These are phyloP conservation scores for Montipora foliosa DNA, from an alignment of 64 coral and sea anemone species.

Conservation along the genomic window DNA sequence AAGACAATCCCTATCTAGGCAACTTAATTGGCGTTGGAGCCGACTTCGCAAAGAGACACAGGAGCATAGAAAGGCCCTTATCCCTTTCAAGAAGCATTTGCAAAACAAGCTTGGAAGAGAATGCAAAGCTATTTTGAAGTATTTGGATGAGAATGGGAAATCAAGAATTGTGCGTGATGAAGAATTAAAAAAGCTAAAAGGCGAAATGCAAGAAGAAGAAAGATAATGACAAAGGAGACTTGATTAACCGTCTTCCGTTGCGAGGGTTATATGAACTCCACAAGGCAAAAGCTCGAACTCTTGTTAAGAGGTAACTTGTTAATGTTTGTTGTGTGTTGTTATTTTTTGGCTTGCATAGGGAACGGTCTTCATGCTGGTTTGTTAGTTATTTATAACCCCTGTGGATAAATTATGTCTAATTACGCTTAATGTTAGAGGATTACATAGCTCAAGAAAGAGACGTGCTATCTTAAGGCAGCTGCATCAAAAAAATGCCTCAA, in stretches of 20 bases:
- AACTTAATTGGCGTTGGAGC: slow-evolving; percentile 4
- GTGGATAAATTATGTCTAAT: background rate
- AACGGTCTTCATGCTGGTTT: no score
- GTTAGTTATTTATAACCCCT: background rate
- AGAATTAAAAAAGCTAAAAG: slow-evolving; percentile 7
- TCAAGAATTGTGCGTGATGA: background rate
- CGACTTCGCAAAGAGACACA: background rate
- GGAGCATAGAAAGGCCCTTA: background rate
- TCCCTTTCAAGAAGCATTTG: background rate
- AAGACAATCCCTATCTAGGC: background rate
- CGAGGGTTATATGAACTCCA: slow-evolving; percentile 1
- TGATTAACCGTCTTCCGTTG: background rate
- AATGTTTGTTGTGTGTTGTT: no score
- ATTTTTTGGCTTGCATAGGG: no score
- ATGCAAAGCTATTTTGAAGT: slow-evolving; percentile 14
- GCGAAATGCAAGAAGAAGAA: slow-evolving; percentile 17
- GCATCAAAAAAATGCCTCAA: background rate
- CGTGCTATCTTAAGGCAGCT: background rate
- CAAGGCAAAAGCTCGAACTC: slow-evolving; percentile 6
- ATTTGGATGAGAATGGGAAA: background rate
- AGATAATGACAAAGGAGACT: background rate
- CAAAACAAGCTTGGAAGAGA: background rate
- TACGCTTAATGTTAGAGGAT: slow-evolving; percentile 4
- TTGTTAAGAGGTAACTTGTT: background rate
- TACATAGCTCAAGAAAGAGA: background rate